Evolutionary conservation across 2,797 vertebrate species (phyloP).

Genomic region (Melopsittacus undulatus): DNA sequence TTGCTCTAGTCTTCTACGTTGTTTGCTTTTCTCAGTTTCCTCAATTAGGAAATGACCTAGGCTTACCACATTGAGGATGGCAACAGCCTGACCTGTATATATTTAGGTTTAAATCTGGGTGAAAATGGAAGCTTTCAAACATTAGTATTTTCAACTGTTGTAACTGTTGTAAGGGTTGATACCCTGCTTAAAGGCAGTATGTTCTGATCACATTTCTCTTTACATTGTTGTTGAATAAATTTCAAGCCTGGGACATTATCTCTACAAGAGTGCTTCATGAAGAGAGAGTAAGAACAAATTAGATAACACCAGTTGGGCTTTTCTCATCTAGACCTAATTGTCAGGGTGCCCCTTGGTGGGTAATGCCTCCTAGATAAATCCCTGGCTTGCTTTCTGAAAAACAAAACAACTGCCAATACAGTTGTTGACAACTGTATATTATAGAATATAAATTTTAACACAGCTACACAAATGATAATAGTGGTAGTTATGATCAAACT

Average conservation of each 20-base stretch:
- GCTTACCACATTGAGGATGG: not conserved
- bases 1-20: not conserved
- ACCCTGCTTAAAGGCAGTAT: not conserved
- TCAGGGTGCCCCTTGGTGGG: not conserved
- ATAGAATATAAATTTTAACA: slow-evolving; percentile 17
- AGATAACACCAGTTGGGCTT: not conserved
- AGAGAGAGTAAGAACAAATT: not conserved
- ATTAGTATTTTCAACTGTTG: not conserved
- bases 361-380: not conserved
- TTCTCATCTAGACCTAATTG: not conserved
- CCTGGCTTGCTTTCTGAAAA: not conserved
- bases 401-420: not conserved
- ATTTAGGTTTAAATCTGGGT: not conserved
- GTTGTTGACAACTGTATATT: slow-evolving; percentile 5
- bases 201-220: not conserved
- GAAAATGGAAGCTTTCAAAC: not conserved
- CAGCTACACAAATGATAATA: not conserved
- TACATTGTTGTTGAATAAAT: not conserved
- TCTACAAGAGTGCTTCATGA: not conserved
- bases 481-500: slow-evolving; percentile 23
- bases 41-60: not conserved
- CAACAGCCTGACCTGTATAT: not conserved
- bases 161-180: not conserved
- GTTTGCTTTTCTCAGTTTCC: not conserved
- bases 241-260: not conserved